Conservation (phyloP, 1,140 invertebrate genomes). For the Helicorthomorpha holstii region DNA sequence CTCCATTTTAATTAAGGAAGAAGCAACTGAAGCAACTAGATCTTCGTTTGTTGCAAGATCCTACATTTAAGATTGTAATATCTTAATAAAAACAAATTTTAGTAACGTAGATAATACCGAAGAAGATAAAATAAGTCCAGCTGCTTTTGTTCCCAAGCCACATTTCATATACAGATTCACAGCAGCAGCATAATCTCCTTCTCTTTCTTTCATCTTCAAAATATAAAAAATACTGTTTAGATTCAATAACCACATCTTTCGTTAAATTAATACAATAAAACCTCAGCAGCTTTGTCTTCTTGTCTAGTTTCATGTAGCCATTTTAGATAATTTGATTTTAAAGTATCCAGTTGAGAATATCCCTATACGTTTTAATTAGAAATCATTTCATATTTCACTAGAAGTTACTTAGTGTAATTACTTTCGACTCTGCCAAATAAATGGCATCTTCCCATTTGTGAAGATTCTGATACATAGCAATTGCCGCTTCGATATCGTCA, state of each 20-base stretch:
- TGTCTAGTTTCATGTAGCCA: conserved; percentile 66
- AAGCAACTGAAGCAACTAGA: conserved; percentile 39
- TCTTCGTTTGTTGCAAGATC: conserved; percentile 37
- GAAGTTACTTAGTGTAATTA: too few species aligned
- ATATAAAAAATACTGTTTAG: neutral
- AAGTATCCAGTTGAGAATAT: conserved; percentile 49
- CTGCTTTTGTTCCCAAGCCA: conserved; percentile 55
- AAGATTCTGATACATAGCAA: conserved; percentile 63
- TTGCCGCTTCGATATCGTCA: conserved; percentile 54
- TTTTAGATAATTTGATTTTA: conserved; percentile 54
- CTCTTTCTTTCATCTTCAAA: conserved; percentile 44
- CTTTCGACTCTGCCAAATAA: conserved; percentile 50
- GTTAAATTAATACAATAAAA: conserved; percentile 9
- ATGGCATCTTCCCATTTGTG: conserved; percentile 75
- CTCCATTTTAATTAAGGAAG: conserved; percentile 43
- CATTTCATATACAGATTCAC: conserved; percentile 68
- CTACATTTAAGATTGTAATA: conserved; percentile 11
- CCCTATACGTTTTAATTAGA: conserved; percentile 22
- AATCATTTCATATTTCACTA: too few species aligned
- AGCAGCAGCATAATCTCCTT: conserved; percentile 54
- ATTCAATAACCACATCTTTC: too few species aligned
- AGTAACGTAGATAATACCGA: conserved; percentile 13
- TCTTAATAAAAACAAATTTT: neutral
- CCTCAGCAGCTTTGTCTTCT: conserved; percentile 61
- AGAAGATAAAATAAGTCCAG: conserved; percentile 25